A percentile compares a stretch with the other conserved stretches of the same genome.
phyloP scores from a whole-genome alignment of 1,140 invertebrate species.

The Eueides isabella region DNA sequence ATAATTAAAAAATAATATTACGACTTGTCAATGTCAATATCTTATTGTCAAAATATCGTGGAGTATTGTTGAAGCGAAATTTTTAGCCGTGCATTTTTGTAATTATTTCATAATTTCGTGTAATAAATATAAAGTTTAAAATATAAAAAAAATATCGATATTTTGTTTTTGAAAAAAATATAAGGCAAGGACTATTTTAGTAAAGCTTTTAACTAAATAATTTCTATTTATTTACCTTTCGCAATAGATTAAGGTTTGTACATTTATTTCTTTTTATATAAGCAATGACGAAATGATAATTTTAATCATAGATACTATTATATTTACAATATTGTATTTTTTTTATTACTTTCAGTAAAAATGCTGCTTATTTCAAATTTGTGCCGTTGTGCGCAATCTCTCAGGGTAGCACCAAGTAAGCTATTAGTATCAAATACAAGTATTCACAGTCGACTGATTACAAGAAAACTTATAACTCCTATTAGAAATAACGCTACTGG shows the following conservation, averaged over 20 bases:
- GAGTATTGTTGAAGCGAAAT: not conserved
- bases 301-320: not conserved
- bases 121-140: not conserved
- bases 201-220: not conserved
- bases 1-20: not conserved
- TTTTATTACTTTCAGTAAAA: slow-evolving; percentile 9
- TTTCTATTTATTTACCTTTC: not conserved
- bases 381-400: slow-evolving; percentile 49
- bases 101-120: not conserved
- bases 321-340: not conserved
- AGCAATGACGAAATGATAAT: not conserved
- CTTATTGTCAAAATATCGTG: not conserved
- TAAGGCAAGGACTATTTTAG: not conserved
- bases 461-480: slow-evolving; percentile 55
- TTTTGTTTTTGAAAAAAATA: not conserved
- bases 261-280: not conserved
- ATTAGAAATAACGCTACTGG: slow-evolving; percentile 35
- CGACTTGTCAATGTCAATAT: not conserved
- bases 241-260: not conserved
- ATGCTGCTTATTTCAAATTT: slow-evolving; percentile 27
- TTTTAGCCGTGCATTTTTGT: not conserved
- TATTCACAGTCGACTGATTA: slow-evolving; percentile 26
- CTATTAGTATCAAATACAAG: slow-evolving; percentile 43
- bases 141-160: not conserved
- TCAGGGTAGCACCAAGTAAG: slow-evolving; percentile 43